These are phyloP conservation scores for Setophaga kirtlandii DNA, from an alignment of 2,113 vertebrate species.

Conservation along the genomic window DNA sequence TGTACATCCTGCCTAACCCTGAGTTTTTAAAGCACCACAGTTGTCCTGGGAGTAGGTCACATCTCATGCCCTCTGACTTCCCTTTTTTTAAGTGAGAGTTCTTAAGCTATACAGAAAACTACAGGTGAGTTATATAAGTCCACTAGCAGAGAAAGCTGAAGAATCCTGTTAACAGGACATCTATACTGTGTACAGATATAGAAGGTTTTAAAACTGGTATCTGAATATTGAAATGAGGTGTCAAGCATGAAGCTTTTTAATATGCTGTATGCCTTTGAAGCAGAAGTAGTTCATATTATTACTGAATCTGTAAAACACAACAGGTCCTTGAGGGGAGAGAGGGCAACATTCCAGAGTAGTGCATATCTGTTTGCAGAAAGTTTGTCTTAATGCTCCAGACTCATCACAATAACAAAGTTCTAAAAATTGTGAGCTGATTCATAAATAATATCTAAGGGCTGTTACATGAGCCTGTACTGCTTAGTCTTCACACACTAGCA, in stretches of 20 bases:
- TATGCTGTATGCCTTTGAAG: constrained; percentile 50
- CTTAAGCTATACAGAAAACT: constrained; percentile 50
- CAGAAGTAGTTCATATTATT: constrained; percentile 27
- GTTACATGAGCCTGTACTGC: constrained; percentile 72
- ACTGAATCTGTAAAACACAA: background rate
- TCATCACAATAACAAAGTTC: constrained; percentile 52
- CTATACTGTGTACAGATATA: background rate
- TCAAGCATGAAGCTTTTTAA: constrained; percentile 51
- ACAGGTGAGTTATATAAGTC: constrained; percentile 33
- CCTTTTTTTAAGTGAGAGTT: constrained; percentile 32
- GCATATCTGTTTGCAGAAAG: constrained; percentile 66
- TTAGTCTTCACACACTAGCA: constrained; percentile 73
- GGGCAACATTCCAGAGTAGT: constrained; percentile 66
- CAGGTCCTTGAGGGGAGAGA: constrained; percentile 52
- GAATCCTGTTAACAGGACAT: background rate
- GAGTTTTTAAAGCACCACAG: constrained; percentile 66
- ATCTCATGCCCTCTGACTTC: constrained; percentile 50
- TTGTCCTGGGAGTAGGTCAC: constrained; percentile 64
- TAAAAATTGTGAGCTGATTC: constrained; percentile 73
- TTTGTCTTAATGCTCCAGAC: constrained; percentile 61
- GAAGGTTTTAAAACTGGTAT: constrained; percentile 51
- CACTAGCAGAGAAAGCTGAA: constrained; percentile 24
- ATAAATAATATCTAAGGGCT: constrained; percentile 77
- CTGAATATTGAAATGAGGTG: constrained; percentile 43
- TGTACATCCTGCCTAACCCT: constrained; percentile 67